These are phyloP conservation scores for Temnothorax curvispinosus DNA, from an alignment of 1,140 invertebrate species.

Conservation along the genomic window DNA sequence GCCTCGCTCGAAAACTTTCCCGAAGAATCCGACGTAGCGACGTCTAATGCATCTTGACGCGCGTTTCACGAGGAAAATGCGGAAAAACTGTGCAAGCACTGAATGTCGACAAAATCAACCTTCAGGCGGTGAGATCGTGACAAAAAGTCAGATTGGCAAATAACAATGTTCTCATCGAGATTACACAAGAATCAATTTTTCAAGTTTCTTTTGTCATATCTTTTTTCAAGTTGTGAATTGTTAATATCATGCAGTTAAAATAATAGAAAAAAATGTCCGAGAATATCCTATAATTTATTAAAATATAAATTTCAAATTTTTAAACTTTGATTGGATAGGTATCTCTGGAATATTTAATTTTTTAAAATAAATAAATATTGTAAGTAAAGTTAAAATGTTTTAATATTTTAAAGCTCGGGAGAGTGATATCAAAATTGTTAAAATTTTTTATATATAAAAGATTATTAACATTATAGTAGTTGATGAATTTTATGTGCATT, in stretches of 20 bases:
- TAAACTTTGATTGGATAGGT: neutral
- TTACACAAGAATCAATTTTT: neutral
- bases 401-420: neutral
- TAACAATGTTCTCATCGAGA: slow-evolving; percentile 35
- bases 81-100: slow-evolving; percentile 53
- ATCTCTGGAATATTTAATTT: neutral
- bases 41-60: slow-evolving; percentile 62
- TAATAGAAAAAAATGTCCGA: neutral
- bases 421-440: neutral
- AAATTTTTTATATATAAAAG: neutral
- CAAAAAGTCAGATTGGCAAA: slow-evolving; percentile 45
- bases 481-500: neutral
- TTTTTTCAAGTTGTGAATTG: neutral
- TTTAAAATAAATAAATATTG: neutral
- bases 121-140: slow-evolving; percentile 27
- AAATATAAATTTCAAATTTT: neutral
- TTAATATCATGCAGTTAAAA: neutral
- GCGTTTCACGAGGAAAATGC: slow-evolving; percentile 49
- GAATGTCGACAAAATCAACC: slow-evolving; percentile 58
- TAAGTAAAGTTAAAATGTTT: neutral
- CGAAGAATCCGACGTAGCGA: slow-evolving; percentile 60
- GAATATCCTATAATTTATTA: neutral
- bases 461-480: neutral
- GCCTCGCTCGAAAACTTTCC: slow-evolving; percentile 58
- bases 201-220: neutral